A percentile compares a stretch with the other conserved stretches of the same genome.
These are phyloP conservation scores for Neodon shergylaensis DNA, from an alignment of 2,113 vertebrate genomes.

Conservation along the genomic window DNA sequence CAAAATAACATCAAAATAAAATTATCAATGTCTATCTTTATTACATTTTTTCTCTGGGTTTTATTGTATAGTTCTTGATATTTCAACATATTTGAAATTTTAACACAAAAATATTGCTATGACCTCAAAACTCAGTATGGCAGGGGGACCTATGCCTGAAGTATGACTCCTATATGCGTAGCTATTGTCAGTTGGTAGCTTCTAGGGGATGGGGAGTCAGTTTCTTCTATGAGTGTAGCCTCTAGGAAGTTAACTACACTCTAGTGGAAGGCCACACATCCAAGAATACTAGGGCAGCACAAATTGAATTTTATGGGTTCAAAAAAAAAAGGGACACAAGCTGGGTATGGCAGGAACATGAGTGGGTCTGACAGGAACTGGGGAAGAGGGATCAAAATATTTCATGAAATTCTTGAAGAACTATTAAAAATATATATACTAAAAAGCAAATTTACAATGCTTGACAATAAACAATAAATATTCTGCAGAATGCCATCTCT, in stretches of 20 bases:
- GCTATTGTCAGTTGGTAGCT: not conserved
- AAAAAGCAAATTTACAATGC: not conserved
- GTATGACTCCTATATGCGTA: too few species aligned
- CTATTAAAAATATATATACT: not conserved
- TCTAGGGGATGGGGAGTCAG: not conserved
- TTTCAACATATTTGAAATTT: not conserved
- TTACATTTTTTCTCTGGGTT: not conserved
- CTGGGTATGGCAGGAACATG: not conserved
- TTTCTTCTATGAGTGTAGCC: not conserved
- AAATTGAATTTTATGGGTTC: too few species aligned
- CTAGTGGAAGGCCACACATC: not conserved
- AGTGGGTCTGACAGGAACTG: not conserved
- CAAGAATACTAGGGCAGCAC: not conserved
- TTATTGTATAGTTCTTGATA: slow-evolving; percentile 1
- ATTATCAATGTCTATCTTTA: not conserved
- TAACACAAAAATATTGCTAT: not conserved
- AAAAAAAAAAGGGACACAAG: too few species aligned
- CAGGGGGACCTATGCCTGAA: not conserved
- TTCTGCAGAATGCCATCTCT: not conserved
- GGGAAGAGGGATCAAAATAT: not conserved
- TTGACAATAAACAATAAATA: slow-evolving; percentile 15
- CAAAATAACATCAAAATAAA: not conserved
- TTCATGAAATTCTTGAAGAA: not conserved
- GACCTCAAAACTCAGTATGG: not conserved
- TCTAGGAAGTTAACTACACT: not conserved